Conservation (phyloP, 2,113 vertebrate species). For the Podarcis muralis region DNA sequence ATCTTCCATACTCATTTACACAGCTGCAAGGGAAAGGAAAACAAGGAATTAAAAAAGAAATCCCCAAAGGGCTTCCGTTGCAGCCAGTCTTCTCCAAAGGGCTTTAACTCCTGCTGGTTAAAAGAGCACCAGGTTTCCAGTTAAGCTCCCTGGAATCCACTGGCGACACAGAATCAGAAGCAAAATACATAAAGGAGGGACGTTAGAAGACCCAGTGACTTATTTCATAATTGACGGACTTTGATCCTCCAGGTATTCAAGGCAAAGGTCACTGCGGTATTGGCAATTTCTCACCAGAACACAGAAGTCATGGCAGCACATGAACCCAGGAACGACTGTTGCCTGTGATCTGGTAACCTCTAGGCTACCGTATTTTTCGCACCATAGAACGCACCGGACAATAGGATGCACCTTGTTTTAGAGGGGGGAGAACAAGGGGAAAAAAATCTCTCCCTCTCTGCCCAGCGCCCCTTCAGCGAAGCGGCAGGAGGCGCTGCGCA, state of each 20-base stretch:
- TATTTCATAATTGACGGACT: constrained; percentile 49
- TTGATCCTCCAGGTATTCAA: constrained; percentile 68
- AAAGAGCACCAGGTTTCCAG: not conserved
- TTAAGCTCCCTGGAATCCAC: too few species aligned
- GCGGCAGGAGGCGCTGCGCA: too few species aligned
- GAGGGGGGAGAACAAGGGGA: too few species aligned
- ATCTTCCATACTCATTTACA: constrained; percentile 99
- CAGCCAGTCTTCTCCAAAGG: too few species aligned
- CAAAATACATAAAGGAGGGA: not conserved
- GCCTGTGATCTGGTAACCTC: not conserved
- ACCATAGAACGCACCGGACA: too few species aligned
- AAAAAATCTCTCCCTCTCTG: too few species aligned
- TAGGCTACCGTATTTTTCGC: too few species aligned
- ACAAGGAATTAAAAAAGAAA: too few species aligned
- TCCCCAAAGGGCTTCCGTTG: not conserved
- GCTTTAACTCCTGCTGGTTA: not conserved
- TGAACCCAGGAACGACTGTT: not conserved
- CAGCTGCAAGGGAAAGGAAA: constrained; percentile 76
- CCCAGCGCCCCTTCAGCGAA: too few species aligned
- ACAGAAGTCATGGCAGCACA: not conserved
- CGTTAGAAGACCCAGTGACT: not conserved
- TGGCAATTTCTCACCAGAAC: not conserved
- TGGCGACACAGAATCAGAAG: not conserved
- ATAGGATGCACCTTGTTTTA: too few species aligned
- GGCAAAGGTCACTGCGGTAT: constrained; percentile 31